These are phyloP conservation scores for Trissolcus brochymenae DNA, from an alignment of 2,888 invertebrate genomes.

Conservation along the genomic window DNA sequence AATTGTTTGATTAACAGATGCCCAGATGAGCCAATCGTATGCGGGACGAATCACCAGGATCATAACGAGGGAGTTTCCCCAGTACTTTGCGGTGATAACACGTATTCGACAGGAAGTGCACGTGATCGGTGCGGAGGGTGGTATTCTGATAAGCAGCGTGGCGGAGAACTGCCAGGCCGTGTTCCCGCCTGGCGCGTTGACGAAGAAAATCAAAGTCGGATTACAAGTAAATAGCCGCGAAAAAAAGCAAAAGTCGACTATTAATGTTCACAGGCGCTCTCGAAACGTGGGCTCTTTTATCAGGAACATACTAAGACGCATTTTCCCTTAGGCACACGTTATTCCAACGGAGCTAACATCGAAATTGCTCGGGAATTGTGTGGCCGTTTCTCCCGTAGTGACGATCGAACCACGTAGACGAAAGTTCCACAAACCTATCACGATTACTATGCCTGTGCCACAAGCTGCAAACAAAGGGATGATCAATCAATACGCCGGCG, in stretches of 20 bases:
- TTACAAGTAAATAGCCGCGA: slow-evolving; percentile 83
- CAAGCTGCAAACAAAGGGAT: slow-evolving; percentile 83
- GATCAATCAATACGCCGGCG: slow-evolving; percentile 90
- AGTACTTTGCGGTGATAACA: slow-evolving; percentile 97
- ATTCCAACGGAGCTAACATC: slow-evolving; percentile 89
- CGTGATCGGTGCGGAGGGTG: slow-evolving; percentile 97
- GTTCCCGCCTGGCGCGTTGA: slow-evolving; percentile 96
- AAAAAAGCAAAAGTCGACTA: slow-evolving; percentile 46
- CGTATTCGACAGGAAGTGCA: slow-evolving; percentile 97
- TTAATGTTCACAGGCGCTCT: slow-evolving; percentile 57
- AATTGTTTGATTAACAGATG: slow-evolving; percentile 61
- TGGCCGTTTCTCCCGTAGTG: slow-evolving; percentile 97
- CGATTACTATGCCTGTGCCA: slow-evolving; percentile 90
- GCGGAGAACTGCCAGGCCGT: slow-evolving; percentile 85
- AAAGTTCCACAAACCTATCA: slow-evolving; percentile 99
- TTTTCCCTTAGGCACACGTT: slow-evolving; percentile 87
- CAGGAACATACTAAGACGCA: slow-evolving; percentile 60
- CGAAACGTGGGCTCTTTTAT: slow-evolving; percentile 50
- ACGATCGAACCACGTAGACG: slow-evolving; percentile 98
- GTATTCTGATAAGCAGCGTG: slow-evolving; percentile 94
- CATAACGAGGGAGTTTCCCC: slow-evolving; percentile 97
- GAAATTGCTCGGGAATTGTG: slow-evolving; percentile 95
- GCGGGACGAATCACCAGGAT: slow-evolving; percentile 92
- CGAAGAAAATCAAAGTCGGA: slow-evolving; percentile 99
- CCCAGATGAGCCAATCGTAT: slow-evolving; percentile 72